These are phyloP conservation scores for Dromococcyx pavoninus DNA, from an alignment of 2,797 vertebrate species.

Conservation along the genomic window DNA sequence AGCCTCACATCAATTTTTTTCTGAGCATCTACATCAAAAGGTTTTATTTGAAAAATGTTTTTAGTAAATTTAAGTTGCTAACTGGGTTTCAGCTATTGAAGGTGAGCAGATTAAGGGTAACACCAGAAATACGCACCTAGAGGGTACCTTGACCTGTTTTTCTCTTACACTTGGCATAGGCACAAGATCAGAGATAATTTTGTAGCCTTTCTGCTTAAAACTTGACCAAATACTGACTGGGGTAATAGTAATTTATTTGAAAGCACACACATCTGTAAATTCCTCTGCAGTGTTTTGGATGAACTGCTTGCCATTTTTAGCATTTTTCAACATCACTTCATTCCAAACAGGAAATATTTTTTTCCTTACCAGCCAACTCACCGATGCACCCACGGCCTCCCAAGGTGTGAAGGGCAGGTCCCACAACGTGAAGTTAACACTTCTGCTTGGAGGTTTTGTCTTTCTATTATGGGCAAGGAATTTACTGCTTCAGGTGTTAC, in stretches of 20 bases:
- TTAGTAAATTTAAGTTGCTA: background rate
- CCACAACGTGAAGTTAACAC: background rate
- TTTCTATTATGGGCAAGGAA: background rate
- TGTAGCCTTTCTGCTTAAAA: background rate
- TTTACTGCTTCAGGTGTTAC: background rate
- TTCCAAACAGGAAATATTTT: background rate
- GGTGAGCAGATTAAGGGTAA: background rate
- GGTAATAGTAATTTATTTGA: background rate
- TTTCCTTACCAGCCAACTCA: background rate
- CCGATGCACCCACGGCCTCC: accelerated
- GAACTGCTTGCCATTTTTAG: background rate
- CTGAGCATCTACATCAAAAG: background rate
- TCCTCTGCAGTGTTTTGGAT: background rate
- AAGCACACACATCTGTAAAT: background rate
- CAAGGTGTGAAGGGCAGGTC: background rate
- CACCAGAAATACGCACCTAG: background rate
- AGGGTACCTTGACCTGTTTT: background rate
- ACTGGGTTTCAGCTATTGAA: background rate
- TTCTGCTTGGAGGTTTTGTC: background rate
- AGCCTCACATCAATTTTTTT: background rate
- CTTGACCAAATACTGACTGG: background rate
- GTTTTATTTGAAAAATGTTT: background rate
- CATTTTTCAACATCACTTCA: background rate
- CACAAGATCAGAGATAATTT: background rate
- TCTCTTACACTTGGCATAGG: background rate